Conservation (phyloP, 2,797 vertebrate genomes). For the Australoheros facetus region DNA sequence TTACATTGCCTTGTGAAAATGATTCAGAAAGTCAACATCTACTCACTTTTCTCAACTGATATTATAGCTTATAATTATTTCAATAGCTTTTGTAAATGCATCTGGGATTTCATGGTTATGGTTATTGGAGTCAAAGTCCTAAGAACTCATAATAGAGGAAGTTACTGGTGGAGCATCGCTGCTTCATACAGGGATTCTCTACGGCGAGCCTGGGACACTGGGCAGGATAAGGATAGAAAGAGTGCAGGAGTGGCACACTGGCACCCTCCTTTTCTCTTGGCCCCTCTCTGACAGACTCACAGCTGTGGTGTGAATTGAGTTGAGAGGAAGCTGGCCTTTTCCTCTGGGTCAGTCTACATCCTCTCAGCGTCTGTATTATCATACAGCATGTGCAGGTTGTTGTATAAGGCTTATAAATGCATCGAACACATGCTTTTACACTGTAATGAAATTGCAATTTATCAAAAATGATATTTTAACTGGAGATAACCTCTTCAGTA, state of each 20-base stretch:
- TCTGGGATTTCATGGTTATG: slow-evolving; percentile 39
- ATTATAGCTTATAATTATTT: slow-evolving; percentile 16
- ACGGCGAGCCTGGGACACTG: slow-evolving; percentile 33
- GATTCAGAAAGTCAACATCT: slow-evolving; percentile 27
- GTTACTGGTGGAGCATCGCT: slow-evolving; percentile 17
- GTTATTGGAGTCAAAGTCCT: slow-evolving; percentile 26
- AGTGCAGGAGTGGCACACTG: slow-evolving; percentile 27
- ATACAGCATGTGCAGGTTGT: background rate
- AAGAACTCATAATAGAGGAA: slow-evolving; percentile 28
- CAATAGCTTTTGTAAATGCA: slow-evolving; percentile 35
- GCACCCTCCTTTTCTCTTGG: slow-evolving; percentile 17
- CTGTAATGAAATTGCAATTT: background rate
- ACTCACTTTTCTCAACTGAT: slow-evolving; percentile 15
- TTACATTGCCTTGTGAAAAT: slow-evolving; percentile 37
- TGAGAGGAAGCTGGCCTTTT: slow-evolving; percentile 56
- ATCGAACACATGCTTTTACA: background rate
- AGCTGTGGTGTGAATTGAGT: slow-evolving; percentile 65
- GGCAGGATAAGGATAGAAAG: slow-evolving; percentile 39
- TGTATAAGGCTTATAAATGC: slow-evolving; percentile 2
- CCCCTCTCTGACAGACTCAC: slow-evolving; percentile 55
- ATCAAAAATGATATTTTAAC: background rate
- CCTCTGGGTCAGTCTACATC: slow-evolving; percentile 68
- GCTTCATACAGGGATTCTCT: slow-evolving; percentile 25
- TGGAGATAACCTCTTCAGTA: background rate
- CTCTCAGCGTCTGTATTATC: slow-evolving; percentile 19